Conservation (phyloP, 2,113 vertebrate species). For the Octodon degus region DNA sequence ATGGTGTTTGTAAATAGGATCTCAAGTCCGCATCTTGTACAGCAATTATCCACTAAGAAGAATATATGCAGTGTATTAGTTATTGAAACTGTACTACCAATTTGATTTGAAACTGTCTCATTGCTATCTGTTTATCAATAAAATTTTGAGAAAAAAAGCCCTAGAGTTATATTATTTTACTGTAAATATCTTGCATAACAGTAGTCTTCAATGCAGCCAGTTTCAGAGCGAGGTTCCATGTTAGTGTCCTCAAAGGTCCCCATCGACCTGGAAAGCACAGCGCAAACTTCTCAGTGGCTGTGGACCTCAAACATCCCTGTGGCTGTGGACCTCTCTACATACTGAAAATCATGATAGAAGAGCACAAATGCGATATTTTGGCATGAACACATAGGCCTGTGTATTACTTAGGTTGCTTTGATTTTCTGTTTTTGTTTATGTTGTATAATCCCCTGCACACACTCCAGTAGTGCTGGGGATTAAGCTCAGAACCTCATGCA, state of each 20-base stretch:
- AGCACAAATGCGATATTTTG: conserved; percentile 18
- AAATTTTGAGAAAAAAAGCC: too few species aligned
- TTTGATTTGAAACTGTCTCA: too few species aligned
- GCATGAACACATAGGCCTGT: background rate
- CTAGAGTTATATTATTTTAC: conserved; percentile 44
- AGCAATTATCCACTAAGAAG: too few species aligned
- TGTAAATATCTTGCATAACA: conserved; percentile 45
- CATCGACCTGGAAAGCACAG: conserved; percentile 84
- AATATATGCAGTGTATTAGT: too few species aligned
- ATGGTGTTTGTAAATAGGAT: too few species aligned
- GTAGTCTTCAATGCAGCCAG: conserved; percentile 46
- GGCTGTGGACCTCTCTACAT: conserved; percentile 98
- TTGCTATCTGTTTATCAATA: too few species aligned
- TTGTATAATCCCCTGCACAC: background rate
- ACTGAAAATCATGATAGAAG: conserved; percentile 86
- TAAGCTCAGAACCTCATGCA: background rate
- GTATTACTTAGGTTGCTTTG: background rate
- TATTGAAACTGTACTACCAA: too few species aligned
- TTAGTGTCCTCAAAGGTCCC: conserved; percentile 27
- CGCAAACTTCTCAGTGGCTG: conserved; percentile 96
- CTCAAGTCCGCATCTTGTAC: too few species aligned
- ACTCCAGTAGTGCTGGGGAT: background rate
- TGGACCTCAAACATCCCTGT: conserved; percentile 90
- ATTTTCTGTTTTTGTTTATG: background rate
- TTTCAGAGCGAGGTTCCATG: conserved; percentile 49